Evolutionary conservation across 1,140 invertebrate genomes (phyloP), one percentile per base, ranked within the genome.

Genomic region (Dolichoris vasculosae): DNA sequence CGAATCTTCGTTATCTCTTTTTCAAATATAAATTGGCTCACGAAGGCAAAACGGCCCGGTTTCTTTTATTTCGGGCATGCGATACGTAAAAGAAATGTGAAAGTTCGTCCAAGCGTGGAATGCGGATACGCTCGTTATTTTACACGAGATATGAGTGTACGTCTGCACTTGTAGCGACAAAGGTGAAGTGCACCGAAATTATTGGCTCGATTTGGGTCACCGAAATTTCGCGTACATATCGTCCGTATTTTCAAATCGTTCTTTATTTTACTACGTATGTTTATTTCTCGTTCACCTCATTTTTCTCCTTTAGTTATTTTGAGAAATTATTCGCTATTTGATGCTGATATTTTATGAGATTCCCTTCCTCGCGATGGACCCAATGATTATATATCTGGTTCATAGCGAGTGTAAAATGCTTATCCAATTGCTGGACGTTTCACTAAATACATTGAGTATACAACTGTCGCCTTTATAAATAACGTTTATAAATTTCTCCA

Each of bases 11-110:
- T 15, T 26, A 13, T 64, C 59, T 79, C 77, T 64, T 40, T 64
- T 38, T 11, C 30, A 23, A 32, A 78, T 35, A 43, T 8, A 73
- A 73, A 73, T 73, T 43, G 69, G 7, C 38, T 40, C 69, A n/a
- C 69, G 38, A 43, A 64, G 26, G 30, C 13, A 38, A 69, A 71
- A 73, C 17, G 48, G 8, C 81, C 48, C 32, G 59, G 43, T 82
- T 82, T 46, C 15, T 23, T 82, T 73, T 73, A 73, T 55, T 82
- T 48, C 35, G 48, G n/a, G 32, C 32, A 55, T 55, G 11, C 46
- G 48, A 23, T 32, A 59, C 76, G 76, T 13, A 46, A 64, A 86
- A 88, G 51, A 88, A 89, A 89, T 86, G 88, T 89, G 89, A 89
- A 89, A 89, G 89, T 86, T 15, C 32, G 48, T 26, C 17, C 32